phyloP scores from a whole-genome alignment of 2,888 invertebrate species.

The Melinaea menophilus region DNA sequence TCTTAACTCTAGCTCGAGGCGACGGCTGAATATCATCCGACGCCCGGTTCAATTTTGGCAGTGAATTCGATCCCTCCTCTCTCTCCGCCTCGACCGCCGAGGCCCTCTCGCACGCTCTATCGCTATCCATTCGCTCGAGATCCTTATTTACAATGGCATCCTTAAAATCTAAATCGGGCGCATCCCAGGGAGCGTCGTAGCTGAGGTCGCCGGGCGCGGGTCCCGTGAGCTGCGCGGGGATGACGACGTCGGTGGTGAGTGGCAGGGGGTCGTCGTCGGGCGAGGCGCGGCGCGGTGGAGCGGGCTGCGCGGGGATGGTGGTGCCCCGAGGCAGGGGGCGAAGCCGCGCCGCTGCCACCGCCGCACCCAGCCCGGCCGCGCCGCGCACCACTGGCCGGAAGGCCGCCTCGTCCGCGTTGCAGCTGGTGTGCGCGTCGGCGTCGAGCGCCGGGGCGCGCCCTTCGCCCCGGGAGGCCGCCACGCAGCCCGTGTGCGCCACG shows the following conservation, averaged over 20 bases:
- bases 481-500: constrained; percentile 87
- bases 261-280: constrained; percentile 37
- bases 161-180: constrained; percentile 40
- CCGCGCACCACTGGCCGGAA: constrained; percentile 82
- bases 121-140: constrained; percentile 40
- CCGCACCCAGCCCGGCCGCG: constrained; percentile 55
- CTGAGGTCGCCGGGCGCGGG: constrained; percentile 10
- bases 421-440: constrained; percentile 62
- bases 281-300: constrained; percentile 29
- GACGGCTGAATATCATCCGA: constrained; percentile 61
- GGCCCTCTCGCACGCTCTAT: constrained; percentile 40
- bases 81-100: constrained; percentile 44
- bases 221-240: constrained; percentile 38
- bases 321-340: constrained; percentile 57
- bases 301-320: constrained; percentile 58
- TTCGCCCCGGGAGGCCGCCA: constrained; percentile 69
- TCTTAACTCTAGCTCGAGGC: constrained; percentile 54
- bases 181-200: constrained; percentile 27
- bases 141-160: constrained; percentile 36
- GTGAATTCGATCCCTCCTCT: constrained; percentile 45
- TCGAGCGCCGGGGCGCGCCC: constrained; percentile 64
- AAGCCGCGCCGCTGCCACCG: constrained; percentile 41
- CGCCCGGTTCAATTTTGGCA: constrained; percentile 53
- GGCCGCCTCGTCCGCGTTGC: constrained; percentile 81
- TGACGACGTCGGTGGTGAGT: constrained; percentile 43